Evolutionary conservation across 2,888 invertebrate genomes (phyloP), one percentile per base, ranked within the genome.

Genomic region (Diaperis boleti): DNA sequence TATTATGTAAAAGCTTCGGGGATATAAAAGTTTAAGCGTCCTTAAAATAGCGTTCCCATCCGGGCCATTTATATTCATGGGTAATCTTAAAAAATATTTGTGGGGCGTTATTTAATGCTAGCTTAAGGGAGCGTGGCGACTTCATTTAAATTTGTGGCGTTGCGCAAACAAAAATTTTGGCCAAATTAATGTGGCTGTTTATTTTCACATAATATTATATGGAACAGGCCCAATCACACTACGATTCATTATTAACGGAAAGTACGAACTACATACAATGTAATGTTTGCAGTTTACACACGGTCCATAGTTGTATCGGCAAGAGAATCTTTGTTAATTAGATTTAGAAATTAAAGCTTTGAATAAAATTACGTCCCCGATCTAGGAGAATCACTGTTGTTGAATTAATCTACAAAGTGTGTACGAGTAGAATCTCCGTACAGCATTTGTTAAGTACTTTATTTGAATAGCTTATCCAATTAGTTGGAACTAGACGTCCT

Each of bases 101-200:
- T 33, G 35, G 35, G 50, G 14, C 20, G 44, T 41, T 41, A 41
- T 50, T 50, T 50, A 50, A 50, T 22, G 11, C 41, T 14, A 18
- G 20, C 44, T 44, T 33, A 33, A 18, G 55, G 55, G 55, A 56
- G 18, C 55, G 35, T 44, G 31, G 55, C 18, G 33, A 22, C 15
- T 57, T 47, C 47, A 47, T 57, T 57, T 47, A 35, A 47, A 57
- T 57, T 57, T 57, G 57, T 57, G 55, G 44, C 44, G 57, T 57
- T 45, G 35, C 35, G 47, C 57, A 47, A 57, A 57, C 47, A 57
- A 57, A 57, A 44, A 20, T 15, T 45, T 13, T 11, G 18, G 15
- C 13, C 37, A 52, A 22, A 31, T 15, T 31, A n/a, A n/a, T n/a
- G n/a, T n/a, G n/a, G n/a, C 11, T 31, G 45, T 44, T 52, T 42